These are phyloP conservation scores for Hyppa rectilinea DNA, from an alignment of 2,888 invertebrate species.

Conservation along the genomic window DNA sequence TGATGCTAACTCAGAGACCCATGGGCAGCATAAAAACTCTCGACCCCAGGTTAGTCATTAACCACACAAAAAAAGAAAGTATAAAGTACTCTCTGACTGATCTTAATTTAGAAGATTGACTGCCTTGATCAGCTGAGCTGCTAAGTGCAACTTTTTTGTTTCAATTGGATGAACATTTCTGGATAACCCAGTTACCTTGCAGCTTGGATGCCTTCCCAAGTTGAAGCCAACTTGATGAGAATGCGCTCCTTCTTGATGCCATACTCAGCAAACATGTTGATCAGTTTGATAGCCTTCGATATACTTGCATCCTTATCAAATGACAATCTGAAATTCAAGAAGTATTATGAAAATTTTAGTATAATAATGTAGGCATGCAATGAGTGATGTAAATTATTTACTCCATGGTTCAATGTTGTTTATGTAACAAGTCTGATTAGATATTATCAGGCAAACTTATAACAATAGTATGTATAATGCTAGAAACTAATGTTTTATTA, in stretches of 20 bases:
- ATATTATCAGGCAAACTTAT: constrained; percentile 5
- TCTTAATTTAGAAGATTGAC: not conserved
- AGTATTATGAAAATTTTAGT: constrained; percentile 22
- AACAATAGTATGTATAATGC: not conserved
- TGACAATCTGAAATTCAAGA: constrained; percentile 93
- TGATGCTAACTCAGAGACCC: no score
- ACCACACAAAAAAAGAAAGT: no score
- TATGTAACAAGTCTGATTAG: constrained; percentile 20
- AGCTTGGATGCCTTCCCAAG: constrained; percentile 99
- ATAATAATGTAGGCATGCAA: constrained; percentile 8
- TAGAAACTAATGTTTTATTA: constrained; percentile 17
- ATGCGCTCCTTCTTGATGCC: constrained; percentile 98
- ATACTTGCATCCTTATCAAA: constrained; percentile 98
- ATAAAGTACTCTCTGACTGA: no score
- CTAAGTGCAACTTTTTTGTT: not conserved
- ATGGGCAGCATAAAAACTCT: no score
- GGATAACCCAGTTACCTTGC: constrained; percentile 94
- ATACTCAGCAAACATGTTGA: constrained; percentile 96
- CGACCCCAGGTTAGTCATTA: no score
- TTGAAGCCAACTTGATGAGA: constrained; percentile 99
- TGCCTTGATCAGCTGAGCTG: not conserved
- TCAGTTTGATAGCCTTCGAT: constrained; percentile 96
- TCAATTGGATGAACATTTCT: not conserved
- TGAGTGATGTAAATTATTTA: constrained; percentile 23
- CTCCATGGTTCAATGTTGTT: constrained; percentile 24